These are phyloP conservation scores for Pteropus alecto DNA, from an alignment of 2,113 vertebrate genomes.

Conservation along the genomic window DNA sequence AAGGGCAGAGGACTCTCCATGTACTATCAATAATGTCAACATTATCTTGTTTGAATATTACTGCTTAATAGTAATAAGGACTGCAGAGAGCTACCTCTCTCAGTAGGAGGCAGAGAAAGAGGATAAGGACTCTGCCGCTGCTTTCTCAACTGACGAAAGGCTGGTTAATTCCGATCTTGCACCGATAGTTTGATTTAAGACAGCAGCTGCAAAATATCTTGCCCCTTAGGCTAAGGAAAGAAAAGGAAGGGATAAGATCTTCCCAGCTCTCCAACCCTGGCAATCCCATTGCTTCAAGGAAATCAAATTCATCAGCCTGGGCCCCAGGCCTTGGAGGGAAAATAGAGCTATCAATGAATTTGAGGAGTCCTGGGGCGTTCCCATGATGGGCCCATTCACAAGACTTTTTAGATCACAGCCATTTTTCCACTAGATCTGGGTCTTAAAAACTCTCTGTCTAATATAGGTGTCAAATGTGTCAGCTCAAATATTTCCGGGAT, in stretches of 20 bases:
- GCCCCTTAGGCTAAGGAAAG: neutral
- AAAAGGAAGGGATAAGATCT: neutral
- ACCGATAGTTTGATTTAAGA: neutral
- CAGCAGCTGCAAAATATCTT: neutral
- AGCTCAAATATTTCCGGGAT: neutral
- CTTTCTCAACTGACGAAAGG: neutral
- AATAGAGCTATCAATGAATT: neutral
- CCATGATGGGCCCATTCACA: neutral
- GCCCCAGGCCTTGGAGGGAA: neutral
- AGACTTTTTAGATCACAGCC: neutral
- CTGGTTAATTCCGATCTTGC: neutral
- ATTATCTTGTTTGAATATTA: neutral
- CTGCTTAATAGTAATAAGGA: neutral
- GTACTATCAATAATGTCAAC: neutral
- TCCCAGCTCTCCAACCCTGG: neutral
- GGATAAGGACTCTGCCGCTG: neutral
- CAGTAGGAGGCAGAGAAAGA: neutral
- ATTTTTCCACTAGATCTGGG: neutral
- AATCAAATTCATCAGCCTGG: neutral
- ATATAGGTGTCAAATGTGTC: neutral
- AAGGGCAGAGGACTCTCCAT: neutral
- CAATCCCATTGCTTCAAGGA: neutral
- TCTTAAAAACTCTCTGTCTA: neutral
- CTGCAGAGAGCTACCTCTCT: neutral
- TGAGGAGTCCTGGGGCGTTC: neutral